Evolutionary conservation across 2,888 invertebrate genomes (phyloP), one percentile per base, ranked within the genome.

Genomic region (Morpho helenor): DNA sequence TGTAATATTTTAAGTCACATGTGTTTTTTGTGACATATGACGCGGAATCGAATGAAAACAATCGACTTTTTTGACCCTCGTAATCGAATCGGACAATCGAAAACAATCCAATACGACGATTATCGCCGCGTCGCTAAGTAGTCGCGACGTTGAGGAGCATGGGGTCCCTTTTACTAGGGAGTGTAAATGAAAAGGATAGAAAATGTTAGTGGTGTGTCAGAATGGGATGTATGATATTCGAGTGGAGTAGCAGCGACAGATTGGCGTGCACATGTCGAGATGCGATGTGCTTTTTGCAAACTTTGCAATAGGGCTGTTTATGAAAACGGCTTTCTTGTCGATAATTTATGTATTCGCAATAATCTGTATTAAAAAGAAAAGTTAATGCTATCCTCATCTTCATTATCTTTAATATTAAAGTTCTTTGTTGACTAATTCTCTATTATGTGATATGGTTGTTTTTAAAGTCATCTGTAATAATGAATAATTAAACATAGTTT

Each of bases 251-350:
- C 79, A 80, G 77, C 88, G 89, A 89, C 89, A 89, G 89, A 90
- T 90, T 90, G 89, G 77, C 82, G 84, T 83, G 84, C 89, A 90
- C 89, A 90, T 90, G 89, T 86, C 86, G 84, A 76, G 83, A 79
- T 79, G 79, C 82, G 88, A 85, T 89, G 89, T 80, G 86, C 89
- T 89, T 89, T 89, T 87, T 82, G 84, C 84, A 68, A 80, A 79
- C 73, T 79, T 73, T 66, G 47, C 49, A 57, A 50, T 71, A 65
- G 71, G 60, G 70, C 62, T 68, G 64, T 67, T 4, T n/a, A 41
- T 47, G 47, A 16, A 44, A 49, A 7, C 50, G 7, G 49, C n/a
- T 3, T 16, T 16, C 16, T 31, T 48, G 22, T 57, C 52, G 52
- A 51, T 56, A 47, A 31, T 31, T 31, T 31, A 1, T 31, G 5